Conservation (phyloP, 2,113 vertebrate genomes). For the Elachura formosa region DNA sequence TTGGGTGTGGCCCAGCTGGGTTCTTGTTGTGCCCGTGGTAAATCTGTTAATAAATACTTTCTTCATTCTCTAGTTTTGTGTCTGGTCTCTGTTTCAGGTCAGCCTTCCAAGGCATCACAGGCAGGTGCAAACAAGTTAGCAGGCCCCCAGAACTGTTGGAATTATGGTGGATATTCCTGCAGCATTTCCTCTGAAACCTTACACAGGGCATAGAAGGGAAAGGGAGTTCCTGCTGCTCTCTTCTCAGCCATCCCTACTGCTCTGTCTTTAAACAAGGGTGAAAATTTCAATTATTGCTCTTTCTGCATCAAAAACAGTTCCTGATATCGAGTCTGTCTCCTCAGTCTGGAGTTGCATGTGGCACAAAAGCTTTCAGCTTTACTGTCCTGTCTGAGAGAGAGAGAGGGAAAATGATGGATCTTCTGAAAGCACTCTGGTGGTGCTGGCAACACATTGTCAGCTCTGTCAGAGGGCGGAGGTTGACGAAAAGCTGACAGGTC, state of each 20-base stretch:
- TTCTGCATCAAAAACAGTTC: neutral
- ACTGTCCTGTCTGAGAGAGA: neutral
- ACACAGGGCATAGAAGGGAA: rapidly evolving
- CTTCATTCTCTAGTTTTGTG: no score
- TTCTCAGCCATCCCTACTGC: neutral
- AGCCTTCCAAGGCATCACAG: no score
- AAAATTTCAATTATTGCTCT: neutral
- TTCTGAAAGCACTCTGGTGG: neutral
- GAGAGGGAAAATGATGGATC: neutral
- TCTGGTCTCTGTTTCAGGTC: no score
- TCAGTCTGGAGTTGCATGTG: neutral
- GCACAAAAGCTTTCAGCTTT: neutral
- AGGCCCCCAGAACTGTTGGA: neutral
- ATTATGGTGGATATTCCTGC: neutral
- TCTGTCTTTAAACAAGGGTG: neutral
- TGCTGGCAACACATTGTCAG: neutral
- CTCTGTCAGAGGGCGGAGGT: neutral
- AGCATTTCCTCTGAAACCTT: neutral
- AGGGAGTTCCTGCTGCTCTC: neutral
- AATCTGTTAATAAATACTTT: no score
- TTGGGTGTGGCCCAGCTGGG: no score
- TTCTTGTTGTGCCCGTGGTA: no score
- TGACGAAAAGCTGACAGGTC: neutral
- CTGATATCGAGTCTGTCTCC: neutral
- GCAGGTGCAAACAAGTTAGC: neutral